Conservation (phyloP, 2,888 invertebrate genomes). For the Quadroppia sp. region DNA sequence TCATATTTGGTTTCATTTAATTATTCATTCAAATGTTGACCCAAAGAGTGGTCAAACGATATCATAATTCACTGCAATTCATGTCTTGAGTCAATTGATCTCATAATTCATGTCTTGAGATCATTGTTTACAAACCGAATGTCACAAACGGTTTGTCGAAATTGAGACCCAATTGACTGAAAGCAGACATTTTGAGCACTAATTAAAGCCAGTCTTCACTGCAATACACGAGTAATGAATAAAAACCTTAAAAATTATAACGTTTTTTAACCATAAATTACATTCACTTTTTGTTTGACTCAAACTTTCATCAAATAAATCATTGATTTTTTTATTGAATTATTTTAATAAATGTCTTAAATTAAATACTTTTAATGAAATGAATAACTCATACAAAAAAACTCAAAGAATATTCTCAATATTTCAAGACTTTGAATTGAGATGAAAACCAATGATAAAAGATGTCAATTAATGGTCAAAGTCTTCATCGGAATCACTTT, state of each 20-base stretch:
- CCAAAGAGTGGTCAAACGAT: neutral
- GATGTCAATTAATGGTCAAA: neutral
- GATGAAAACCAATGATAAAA: neutral
- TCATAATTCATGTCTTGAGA: neutral
- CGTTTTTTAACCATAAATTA: neutral
- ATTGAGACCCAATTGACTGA: neutral
- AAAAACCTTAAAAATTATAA: neutral
- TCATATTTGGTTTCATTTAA: neutral
- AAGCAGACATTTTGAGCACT: constrained; percentile 18
- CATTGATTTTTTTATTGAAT: too few relatives aligned
- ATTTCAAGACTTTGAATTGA: too few relatives aligned
- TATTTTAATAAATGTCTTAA: too few relatives aligned
- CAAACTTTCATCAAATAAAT: neutral
- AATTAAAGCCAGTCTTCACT: neutral
- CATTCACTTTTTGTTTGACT: neutral
- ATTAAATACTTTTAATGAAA: too few relatives aligned
- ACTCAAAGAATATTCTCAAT: too few relatives aligned
- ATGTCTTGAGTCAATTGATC: neutral
- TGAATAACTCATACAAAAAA: too few relatives aligned
- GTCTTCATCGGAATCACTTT: constrained; percentile 53
- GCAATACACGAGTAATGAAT: neutral
- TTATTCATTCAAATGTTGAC: neutral
- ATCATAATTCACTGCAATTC: neutral
- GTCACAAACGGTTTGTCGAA: too few relatives aligned
- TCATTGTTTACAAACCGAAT: too few relatives aligned